Percentiles rank a stretch among this genome's conserved stretches.
Evolutionary conservation across 2,888 invertebrate genomes (phyloP).

Genomic region (Fragum fragum): DNA sequence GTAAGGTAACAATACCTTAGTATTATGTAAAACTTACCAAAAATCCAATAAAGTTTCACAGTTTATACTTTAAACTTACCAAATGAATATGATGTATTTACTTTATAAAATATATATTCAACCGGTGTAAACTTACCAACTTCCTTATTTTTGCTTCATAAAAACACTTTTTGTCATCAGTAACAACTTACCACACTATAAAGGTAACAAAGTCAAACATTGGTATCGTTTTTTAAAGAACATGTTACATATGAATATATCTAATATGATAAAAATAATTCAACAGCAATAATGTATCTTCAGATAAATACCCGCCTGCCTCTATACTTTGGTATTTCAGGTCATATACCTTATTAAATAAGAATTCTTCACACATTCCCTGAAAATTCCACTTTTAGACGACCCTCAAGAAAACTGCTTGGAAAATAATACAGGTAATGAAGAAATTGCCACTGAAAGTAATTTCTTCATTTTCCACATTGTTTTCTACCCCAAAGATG

Average conservation of each 20-base stretch:
- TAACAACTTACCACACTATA: conserved; percentile 61
- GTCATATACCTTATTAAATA: too few species aligned
- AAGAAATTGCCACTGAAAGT: too few species aligned
- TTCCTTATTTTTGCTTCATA: conserved; percentile 65
- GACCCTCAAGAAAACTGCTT: too few species aligned
- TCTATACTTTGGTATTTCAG: too few species aligned
- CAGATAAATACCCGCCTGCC: too few species aligned
- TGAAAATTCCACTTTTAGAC: too few species aligned
- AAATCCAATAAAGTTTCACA: conserved; percentile 17
- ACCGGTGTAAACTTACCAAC: conserved; percentile 57
- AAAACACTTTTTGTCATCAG: conserved; percentile 40
- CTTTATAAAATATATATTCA: conserved; percentile 1
- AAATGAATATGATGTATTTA: background rate
- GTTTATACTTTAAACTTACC: background rate
- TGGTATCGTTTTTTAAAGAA: background rate
- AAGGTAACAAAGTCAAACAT: conserved; percentile 49
- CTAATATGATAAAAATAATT: too few species aligned
- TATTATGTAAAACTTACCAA: conserved; percentile 49
- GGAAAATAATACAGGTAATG: too few species aligned
- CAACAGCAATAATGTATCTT: too few species aligned
- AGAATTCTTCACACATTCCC: too few species aligned
- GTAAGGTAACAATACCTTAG: conserved; percentile 32
- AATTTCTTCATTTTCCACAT: too few species aligned
- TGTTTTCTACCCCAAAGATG: too few species aligned
- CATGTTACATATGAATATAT: background rate